Conservation (phyloP, 1,140 invertebrate species). For the Arctopsyche grandis region DNA sequence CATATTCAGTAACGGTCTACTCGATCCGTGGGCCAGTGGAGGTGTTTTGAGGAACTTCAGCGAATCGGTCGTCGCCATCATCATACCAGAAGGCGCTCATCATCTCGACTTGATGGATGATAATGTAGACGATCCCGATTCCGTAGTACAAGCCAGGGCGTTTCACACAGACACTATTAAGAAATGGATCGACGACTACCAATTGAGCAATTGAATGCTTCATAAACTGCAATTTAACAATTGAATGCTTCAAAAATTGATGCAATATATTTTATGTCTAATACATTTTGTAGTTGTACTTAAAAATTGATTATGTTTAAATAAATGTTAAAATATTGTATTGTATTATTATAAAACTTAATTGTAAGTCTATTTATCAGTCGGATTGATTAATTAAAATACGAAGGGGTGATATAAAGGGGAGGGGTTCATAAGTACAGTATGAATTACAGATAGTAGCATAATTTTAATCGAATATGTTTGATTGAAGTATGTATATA, state of each 20-base stretch:
- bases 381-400: too few relatives aligned
- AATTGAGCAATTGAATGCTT: neutral
- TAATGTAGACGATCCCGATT: constrained; percentile 76
- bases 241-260: neutral
- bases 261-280: neutral
- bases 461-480: too few relatives aligned
- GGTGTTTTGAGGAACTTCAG: constrained; percentile 83
- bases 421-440: too few relatives aligned
- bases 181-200: constrained; percentile 71
- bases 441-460: too few relatives aligned
- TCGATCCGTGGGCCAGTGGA: constrained; percentile 94
- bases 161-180: constrained; percentile 74
- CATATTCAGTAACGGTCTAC: constrained; percentile 89
- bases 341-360: too few relatives aligned
- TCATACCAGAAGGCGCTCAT: constrained; percentile 91
- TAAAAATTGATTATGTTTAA: neutral
- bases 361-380: too few relatives aligned
- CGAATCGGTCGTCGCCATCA: constrained; percentile 74
- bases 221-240: neutral
- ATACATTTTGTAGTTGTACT: neutral
- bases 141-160: constrained; percentile 75
- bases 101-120: constrained; percentile 87
- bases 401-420: too few relatives aligned
- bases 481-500: too few relatives aligned
- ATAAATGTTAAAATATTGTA: neutral